A percentile compares a stretch with the other conserved stretches of the same genome.
Conservation (phyloP, 2,113 vertebrate species). For the Mobula birostris region DNA sequence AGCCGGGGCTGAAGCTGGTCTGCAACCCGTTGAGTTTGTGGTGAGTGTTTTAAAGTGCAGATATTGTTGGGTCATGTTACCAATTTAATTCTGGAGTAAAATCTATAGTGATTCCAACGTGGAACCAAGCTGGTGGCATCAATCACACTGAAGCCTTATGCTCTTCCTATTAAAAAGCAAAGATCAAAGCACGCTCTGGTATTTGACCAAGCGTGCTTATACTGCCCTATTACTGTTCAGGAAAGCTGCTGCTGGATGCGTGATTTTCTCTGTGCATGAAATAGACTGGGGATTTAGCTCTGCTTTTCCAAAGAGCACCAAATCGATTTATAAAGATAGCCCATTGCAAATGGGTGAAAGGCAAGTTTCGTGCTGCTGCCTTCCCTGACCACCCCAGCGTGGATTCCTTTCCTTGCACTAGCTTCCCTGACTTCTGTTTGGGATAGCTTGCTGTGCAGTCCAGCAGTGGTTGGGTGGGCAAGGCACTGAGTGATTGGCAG, state of each 20-base stretch:
- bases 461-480: background rate
- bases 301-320: too few relatives aligned
- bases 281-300: background rate
- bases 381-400: background rate
- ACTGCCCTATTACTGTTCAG: background rate
- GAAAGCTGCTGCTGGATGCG: background rate
- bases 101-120: background rate
- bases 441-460: too few relatives aligned
- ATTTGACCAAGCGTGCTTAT: background rate
- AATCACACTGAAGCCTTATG: background rate
- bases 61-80: background rate
- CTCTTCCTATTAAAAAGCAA: background rate
- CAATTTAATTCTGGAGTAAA: conserved; percentile 25
- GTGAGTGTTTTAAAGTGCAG: conserved; percentile 16
- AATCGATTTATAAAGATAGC: background rate
- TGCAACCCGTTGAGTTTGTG: background rate
- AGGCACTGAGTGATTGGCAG: background rate
- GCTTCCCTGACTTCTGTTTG: background rate
- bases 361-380: background rate
- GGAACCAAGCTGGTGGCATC: background rate
- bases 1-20: background rate
- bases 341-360: background rate
- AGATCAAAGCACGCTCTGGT: background rate
- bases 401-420: background rate
- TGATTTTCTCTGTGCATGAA: background rate